phyloP scores from a whole-genome alignment of 2,797 vertebrate species.

The Anisognathus igniventris region DNA sequence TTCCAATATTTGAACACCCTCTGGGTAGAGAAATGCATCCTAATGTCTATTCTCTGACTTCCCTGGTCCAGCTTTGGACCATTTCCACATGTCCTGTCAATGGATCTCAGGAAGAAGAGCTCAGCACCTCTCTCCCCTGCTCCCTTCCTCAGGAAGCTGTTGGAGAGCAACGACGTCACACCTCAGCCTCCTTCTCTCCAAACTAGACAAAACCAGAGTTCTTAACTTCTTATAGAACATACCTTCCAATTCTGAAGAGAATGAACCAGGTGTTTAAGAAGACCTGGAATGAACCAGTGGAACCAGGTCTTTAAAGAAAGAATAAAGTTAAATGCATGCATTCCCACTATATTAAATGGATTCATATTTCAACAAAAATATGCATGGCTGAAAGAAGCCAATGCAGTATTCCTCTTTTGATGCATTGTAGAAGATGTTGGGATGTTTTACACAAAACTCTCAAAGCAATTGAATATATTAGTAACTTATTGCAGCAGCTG shows the following conservation, averaged over 20 bases:
- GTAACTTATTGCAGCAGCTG: not conserved
- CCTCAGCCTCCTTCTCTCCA: not conserved
- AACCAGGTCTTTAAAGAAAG: not conserved
- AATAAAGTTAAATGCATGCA: not conserved
- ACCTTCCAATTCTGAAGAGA: not conserved
- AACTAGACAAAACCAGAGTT: not conserved
- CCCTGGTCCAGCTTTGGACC: not conserved
- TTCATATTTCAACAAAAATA: not conserved
- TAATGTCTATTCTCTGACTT: not conserved
- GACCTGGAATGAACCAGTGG: too few species aligned
- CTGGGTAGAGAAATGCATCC: not conserved
- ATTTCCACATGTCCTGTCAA: accelerated
- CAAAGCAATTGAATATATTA: not conserved
- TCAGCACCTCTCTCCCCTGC: accelerated
- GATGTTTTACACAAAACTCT: not conserved
- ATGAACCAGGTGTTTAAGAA: not conserved
- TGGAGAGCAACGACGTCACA: accelerated
- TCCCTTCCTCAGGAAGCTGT: not conserved
- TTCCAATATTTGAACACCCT: not conserved
- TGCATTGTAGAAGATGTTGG: not conserved
- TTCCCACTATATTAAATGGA: not conserved
- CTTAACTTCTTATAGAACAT: not conserved
- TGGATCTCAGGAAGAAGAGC: not conserved
- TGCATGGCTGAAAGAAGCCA: not conserved
- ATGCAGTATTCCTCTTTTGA: not conserved